Percentiles rank a stretch among this genome's conserved stretches.
phyloP scores from a whole-genome alignment of 2,888 invertebrate genomes.

The Gortyna flavago region DNA sequence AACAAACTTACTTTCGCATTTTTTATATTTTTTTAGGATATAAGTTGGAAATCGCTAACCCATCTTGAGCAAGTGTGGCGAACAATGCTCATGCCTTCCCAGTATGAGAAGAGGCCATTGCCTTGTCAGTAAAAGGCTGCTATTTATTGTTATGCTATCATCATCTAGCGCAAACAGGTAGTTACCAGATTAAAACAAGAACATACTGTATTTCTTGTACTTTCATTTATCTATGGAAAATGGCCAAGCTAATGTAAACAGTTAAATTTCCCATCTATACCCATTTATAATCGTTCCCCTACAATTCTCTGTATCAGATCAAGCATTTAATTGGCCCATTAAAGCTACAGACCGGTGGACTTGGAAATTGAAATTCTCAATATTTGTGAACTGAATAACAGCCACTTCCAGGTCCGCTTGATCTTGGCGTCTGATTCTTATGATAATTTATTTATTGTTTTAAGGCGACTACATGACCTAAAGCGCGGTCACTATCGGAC shows the following conservation, averaged over 20 bases:
- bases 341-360: constrained; percentile 32
- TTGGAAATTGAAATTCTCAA: constrained; percentile 57
- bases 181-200: neutral
- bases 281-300: constrained; percentile 1
- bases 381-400: constrained; percentile 53
- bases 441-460: constrained; percentile 57
- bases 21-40: no score
- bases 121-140: neutral
- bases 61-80: neutral
- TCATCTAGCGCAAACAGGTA: neutral
- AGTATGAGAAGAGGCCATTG: neutral
- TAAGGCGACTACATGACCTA: no score
- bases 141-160: constrained; percentile 5
- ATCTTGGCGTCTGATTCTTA: constrained; percentile 31
- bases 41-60: neutral
- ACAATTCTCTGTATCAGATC: constrained; percentile 38
- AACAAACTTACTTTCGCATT: no score
- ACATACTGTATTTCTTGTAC: neutral
- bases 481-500: no score
- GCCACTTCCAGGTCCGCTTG: constrained; percentile 35
- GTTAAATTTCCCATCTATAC: neutral
- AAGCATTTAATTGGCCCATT: constrained; percentile 41
- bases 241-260: neutral
- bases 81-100: neutral
- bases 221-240: neutral